Base-by-base conservation (phyloP, 2,888 invertebrate genomes). In the Dioctria linearis region DNA sequence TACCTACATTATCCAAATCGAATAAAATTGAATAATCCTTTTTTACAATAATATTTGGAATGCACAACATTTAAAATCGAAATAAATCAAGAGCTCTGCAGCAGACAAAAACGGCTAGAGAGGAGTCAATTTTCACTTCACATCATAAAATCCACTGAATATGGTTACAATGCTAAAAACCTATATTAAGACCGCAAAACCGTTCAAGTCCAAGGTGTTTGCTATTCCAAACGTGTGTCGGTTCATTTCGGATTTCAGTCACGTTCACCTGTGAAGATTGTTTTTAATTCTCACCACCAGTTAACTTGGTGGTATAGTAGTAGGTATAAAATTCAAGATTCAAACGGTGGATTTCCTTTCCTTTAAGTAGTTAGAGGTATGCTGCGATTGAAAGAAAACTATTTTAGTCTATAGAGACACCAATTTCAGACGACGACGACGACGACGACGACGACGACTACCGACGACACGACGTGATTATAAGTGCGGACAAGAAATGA, bases 201-300 rank as follows among this genome's bases (percentile, higher is more conserved):
- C 76, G 63, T 76, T 76, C 76, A 76, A 76, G 76, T 76, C 76
- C 76, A 76, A 76, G 76, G 76, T 63, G 63, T 37, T 76, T 76
- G 59, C 46, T 63, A 76, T 76, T 76, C 76, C 39, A 40, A 63
- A 49, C 76, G 63, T 37, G 76, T 61, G 61, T n/a, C 59, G 42
- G 57, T 37, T 75, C 46, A 76, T 49, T 76, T 76, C 40, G 43
- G 13, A 49, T 63, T 76, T 63, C n/a, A 63, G 76, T 63, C 76
- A 76, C 76, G 76, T 76, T 63, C 61, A 61, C 40, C 13, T 76
- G 76, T 76, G 76, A 63, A 63, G 76, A 76, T 76, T 76, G 76
- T 76, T 63, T 73, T 73, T 59, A 73, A 73, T 73, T 73, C 59
- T 73, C 73, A 25, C 25, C 25, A 25, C 25, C 25, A 25, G 25